Base-by-base conservation (phyloP, 2,797 vertebrate species). In the Xenentodon cancila region DNA sequence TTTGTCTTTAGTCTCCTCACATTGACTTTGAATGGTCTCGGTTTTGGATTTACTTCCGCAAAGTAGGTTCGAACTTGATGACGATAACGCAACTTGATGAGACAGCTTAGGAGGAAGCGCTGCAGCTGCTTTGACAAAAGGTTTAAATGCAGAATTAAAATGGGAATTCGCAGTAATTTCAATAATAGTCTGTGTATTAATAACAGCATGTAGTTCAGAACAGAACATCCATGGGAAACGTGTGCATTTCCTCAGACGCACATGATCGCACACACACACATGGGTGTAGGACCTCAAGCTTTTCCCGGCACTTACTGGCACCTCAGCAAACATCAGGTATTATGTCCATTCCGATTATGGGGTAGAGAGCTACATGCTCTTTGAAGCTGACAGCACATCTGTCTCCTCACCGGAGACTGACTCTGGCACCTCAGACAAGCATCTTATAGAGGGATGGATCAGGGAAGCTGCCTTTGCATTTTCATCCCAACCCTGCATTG, bases 361-460 rank as follows among this genome's bases (percentile, higher is more conserved):
- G 82, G 81, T 89, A 84, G 89, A 91, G 91, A 91, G 91, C 92
- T 94, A 90, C 93, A 90, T 84, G 82, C 86, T 92, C 92, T 93
- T 94, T 91, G 91, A 81, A 94, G 91, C 91, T 95, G 94, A 96
- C 95, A 94, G 93, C 90, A 67, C 91, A 94, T 95, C 93, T 96
- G 90, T 90, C 90, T 92, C 78, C 85, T 92, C 90, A 84, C 89
- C 86, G 74, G 91, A 92, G 94, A 96, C 93, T 94, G 92, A 92
- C 91, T 87, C 76, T 94, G 94, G 91, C 92, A 94, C 94, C 92
- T 94, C 92, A 94, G 94, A 95, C 93, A 94, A 92, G 92, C 84
- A 85, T 93, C 91, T 93, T 91, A 77, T 77, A 5, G 71, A 90
- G 80, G 81, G 92, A 74, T 91, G 93, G 88, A 76, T 88, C 84